These are phyloP conservation scores for Lacanobia oleracea DNA, from an alignment of 2,888 invertebrate genomes.

Conservation along the genomic window DNA sequence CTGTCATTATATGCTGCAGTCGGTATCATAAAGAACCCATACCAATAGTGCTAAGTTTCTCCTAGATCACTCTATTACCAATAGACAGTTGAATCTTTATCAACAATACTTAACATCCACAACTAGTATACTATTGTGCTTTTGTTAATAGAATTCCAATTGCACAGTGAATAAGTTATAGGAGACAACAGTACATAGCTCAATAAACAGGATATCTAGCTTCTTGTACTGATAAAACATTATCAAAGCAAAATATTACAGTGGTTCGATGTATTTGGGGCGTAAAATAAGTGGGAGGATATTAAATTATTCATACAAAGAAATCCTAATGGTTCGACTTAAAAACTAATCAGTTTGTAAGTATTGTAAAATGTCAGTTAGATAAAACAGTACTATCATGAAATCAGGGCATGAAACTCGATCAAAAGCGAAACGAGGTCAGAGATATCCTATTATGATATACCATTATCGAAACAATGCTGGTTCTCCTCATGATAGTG, in stretches of 20 bases:
- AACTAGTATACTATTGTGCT: neutral
- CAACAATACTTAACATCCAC: slow-evolving; percentile 6
- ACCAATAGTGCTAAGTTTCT: neutral
- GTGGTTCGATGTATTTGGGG: neutral
- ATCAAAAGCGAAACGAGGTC: slow-evolving; percentile 75
- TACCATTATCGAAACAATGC: slow-evolving; percentile 19
- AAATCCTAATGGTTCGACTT: neutral
- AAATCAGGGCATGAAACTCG: slow-evolving; percentile 66
- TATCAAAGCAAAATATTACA: slow-evolving; percentile 30
- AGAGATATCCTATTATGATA: slow-evolving; percentile 66
- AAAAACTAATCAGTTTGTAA: neutral
- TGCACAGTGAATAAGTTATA: slow-evolving; percentile 3
- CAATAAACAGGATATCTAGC: slow-evolving; percentile 16
- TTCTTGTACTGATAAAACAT: slow-evolving; percentile 19
- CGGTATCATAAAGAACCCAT: no score
- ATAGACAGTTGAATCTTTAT: slow-evolving; percentile 8
- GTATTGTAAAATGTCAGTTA: slow-evolving; percentile 10
- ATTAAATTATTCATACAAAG: no score
- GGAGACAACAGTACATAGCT: slow-evolving; percentile 3
- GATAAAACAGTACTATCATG: slow-evolving; percentile 50
- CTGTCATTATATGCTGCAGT: neutral
- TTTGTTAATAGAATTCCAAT: slow-evolving; percentile 13
- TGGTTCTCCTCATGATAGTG: neutral
- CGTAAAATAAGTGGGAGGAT: neutral
- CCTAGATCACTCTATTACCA: neutral